Base-by-base conservation (phyloP, 2,797 vertebrate species). In the Notamacropus eugenii region DNA sequence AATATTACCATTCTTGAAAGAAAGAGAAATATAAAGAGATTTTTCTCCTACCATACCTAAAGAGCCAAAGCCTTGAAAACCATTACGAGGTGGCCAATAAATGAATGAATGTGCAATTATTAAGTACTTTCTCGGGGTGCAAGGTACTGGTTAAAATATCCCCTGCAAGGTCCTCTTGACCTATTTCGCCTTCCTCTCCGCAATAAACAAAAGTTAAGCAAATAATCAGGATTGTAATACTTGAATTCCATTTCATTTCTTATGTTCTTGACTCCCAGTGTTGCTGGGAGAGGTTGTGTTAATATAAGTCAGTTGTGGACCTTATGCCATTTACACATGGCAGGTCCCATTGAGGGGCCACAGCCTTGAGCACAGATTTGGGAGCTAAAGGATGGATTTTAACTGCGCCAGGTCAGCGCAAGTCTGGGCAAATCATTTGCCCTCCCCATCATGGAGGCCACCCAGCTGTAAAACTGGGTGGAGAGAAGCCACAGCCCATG, bases 381-480 rank as follows among this genome's bases (percentile, higher is more conserved):
- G 50, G 55, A 91, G 74, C 28, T 2, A 34, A 1, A 5, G 50
- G 95, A 62, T 58, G 67, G 58, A 29, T 56, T 92, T 95, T 57
- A 8, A 34, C 14, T 29, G 29, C 27, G 14, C 0, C 19, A 62
- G 31, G 62, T 29, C 87, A 50, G 34, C 31, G 24, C 16, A 13
- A n/a, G 40, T 19, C 0, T 0, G 19, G 29, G 58, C 91, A 52
- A 46, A 52, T 9, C 0, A 0, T 24, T 34, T 34, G 29, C 55
- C 62, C 46, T 54, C 54, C 28, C 46, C n/a, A 34, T 9, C 58
- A 13, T 16, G 29, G 6, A 2, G 24, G 74, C 2, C 5, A 19
- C 82, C 55, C 24, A 22, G 93, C 27, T 94, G 46, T 90, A 58
- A 92, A 59, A 59, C 3, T 40, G 62, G 93, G 50, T 22, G 3